Base-by-base conservation (phyloP, 2,888 invertebrate species). In the Drosophila neonasuta region DNA sequence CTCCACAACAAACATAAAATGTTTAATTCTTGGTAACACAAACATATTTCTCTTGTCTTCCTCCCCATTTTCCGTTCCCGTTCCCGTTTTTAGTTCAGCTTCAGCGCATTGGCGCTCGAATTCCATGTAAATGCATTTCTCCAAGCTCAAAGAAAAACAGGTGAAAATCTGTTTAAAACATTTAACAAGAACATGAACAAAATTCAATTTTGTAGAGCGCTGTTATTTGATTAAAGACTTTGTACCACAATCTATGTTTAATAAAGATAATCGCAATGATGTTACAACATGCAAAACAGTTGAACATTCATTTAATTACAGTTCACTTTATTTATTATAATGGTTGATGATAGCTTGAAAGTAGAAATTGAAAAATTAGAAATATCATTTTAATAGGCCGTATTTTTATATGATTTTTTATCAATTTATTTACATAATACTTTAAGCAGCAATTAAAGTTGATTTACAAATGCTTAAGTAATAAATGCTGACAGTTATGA, bases 11-110 rank as follows among this genome's bases (percentile, higher is more conserved):
- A n/a, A n/a, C n/a, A n/a, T n/a, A n/a, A n/a, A n/a, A 80, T 80
- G 84, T 74, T 80, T 67, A 67, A 71, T 86, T 81, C 86, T 68
- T 65, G 68, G 67, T 69, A 81, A 83, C 60, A 68, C 80, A 86
- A 81, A 77, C 77, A 79, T 72, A 71, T 72, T 51, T 66, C 62
- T 60, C 41, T 24, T 55, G 8, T 32, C 15, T 24, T 15, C 17
- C 17, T 32, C n/a, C 4, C 1, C 24, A 20, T n/a, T 13, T 13
- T 20, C 58, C 32, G 6, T 29, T 15, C 32, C 11, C 48, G 6
- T 55, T n/a, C 2, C 11, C 29, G 50, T 63, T 48, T 64, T 71
- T 55, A 56, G 86, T 84, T 86, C 86, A 55, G 86, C 71, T 75
- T 67, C 66, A 66, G 66, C 45, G 76, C 75, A 65, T 76, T 58